phyloP scores from a whole-genome alignment of 2,113 vertebrate species.

The Columba livia region DNA sequence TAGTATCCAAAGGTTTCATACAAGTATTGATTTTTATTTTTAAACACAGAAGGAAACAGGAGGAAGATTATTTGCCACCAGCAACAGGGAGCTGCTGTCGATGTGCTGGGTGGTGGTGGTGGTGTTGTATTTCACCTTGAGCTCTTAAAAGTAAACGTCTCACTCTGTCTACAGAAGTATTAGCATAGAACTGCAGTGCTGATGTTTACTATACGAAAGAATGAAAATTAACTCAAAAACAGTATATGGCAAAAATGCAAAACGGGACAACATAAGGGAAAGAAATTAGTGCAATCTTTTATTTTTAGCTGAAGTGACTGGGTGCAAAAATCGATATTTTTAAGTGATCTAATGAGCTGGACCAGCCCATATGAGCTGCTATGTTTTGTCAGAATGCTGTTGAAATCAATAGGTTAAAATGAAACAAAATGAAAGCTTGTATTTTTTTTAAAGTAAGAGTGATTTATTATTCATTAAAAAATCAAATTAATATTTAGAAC shows the following conservation, averaged over 20 bases:
- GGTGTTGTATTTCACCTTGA: neutral
- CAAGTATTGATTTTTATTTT: neutral
- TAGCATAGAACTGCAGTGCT: neutral
- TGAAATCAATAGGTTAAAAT: neutral
- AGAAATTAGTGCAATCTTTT: neutral
- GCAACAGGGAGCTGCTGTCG: neutral
- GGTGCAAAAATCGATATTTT: neutral
- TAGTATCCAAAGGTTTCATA: neutral
- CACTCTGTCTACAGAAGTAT: neutral
- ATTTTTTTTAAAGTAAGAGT: neutral
- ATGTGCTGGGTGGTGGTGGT: neutral
- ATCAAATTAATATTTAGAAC: neutral
- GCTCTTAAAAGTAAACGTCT: neutral
- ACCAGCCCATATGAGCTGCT: neutral
- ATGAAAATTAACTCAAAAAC: neutral
- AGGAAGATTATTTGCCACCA: neutral
- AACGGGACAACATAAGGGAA: neutral
- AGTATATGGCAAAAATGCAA: neutral
- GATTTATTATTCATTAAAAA: neutral
- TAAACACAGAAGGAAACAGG: neutral
- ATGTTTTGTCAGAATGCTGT: fast-evolving
- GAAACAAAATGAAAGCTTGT: neutral
- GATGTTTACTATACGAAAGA: neutral
- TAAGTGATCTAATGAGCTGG: neutral
- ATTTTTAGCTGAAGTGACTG: neutral